Conservation (phyloP, 2,888 invertebrate genomes). For the Ypsolopha sequella region DNA sequence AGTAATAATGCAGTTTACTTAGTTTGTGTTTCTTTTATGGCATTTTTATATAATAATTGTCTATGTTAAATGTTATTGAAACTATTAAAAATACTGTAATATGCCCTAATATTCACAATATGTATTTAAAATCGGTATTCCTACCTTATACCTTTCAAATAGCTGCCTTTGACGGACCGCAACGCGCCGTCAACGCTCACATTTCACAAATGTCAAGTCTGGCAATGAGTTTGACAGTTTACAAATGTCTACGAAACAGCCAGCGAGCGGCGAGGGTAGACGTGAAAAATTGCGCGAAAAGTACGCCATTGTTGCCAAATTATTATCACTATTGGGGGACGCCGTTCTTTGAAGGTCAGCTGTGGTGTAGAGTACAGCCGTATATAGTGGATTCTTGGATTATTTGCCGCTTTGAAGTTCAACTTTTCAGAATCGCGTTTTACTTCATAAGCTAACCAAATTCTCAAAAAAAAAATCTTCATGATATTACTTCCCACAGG, state of each 20-base stretch:
- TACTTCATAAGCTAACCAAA: no score
- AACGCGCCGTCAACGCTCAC: conserved; percentile 4
- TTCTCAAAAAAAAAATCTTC: no score
- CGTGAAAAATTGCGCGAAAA: conserved; percentile 32
- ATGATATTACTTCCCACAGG: no score
- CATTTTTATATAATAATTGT: conserved; percentile 1
- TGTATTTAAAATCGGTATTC: no score
- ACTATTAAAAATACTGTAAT: background rate
- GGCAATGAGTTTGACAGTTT: conserved; percentile 16
- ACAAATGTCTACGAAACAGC: conserved; percentile 24
- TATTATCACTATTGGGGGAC: conserved; percentile 26
- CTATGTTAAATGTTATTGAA: background rate
- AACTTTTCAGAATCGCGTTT: no score
- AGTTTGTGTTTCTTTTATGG: conserved; percentile 1
- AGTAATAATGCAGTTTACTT: no score
- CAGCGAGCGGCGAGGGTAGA: conserved; percentile 11
- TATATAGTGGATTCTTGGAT: no score
- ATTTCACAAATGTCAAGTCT: conserved; percentile 8
- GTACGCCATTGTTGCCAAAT: conserved; percentile 30
- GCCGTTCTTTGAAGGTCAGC: conserved; percentile 17
- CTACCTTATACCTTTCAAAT: no score
- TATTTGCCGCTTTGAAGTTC: no score
- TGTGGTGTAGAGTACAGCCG: no score
- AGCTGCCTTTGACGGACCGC: no score
- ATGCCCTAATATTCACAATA: background rate